Percentiles rank a stretch among this genome's conserved stretches.
Conservation (phyloP, 2,888 invertebrate genomes). For the Pardosa pseudoannulata region DNA sequence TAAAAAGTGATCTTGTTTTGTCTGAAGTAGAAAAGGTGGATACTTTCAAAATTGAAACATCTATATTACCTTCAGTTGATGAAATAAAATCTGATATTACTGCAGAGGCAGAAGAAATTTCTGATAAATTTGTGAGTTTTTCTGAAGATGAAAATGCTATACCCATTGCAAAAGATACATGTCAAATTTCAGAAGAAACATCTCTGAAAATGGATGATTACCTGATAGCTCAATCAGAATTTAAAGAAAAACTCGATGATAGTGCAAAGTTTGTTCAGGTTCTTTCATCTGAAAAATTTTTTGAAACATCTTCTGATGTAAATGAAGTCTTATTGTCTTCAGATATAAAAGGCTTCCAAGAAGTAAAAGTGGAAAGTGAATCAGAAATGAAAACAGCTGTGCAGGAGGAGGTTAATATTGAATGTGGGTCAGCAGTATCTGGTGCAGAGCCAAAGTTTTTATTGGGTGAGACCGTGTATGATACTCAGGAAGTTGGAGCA, state of each 20-base stretch:
- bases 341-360: not conserved
- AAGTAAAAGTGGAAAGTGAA: not conserved
- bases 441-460: not conserved
- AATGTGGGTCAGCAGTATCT: not conserved
- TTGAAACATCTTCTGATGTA: not conserved
- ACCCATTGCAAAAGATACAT: not conserved
- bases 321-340: not conserved
- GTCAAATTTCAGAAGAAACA: no score
- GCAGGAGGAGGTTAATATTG: conserved; percentile 1
- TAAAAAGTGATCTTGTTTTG: no score
- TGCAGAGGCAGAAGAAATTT: not conserved
- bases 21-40: not conserved
- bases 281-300: not conserved
- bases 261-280: not conserved
- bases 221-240: no score
- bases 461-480: not conserved
- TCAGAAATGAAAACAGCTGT: not conserved
- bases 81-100: not conserved
- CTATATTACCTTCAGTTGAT: no score
- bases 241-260: not conserved
- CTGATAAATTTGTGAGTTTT: not conserved
- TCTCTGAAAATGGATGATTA: no score
- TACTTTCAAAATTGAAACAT: not conserved
- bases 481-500: not conserved
- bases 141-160: not conserved